Base-by-base conservation (phyloP, 2,113 vertebrate genomes). In the Poeciliopsis prolifica region DNA sequence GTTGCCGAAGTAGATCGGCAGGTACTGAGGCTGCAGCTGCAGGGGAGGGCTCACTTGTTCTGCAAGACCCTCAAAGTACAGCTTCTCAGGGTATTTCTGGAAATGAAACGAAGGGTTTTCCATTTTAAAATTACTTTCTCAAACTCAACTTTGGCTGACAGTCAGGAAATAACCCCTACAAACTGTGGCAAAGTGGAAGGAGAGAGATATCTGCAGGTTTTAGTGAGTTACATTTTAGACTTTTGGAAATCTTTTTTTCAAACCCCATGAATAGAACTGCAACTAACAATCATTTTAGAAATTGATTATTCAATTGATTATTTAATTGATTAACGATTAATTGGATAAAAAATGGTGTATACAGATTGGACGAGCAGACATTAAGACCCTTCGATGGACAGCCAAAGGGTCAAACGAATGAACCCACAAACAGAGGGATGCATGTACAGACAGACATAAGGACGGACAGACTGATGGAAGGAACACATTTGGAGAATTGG, bases 1-100 rank as follows among this genome's bases (percentile, higher is more conserved):
- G 15, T 99, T 99, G 77, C 98, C 98, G 71, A 99, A 99, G 91
- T 99, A 99, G 92, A 99, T 99, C 12, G 98, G 98, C 67, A 99
- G 94, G 78, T 99, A 99, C 65, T 99, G 96, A 0, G 96, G 94
- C 91, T 98, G 97, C 70, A 97, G 97, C 83, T 96, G 97, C 88
- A 99, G 95, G 31, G 98, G 98, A 10, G 98, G 98, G 82, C 95
- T 98, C 9, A 99, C 97, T 78, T 99, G 98, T 54, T 99, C 98
- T 0, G 98, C 98, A 33, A 99, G 94, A 60, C 98, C 98, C 92
- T 99, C 98, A 70, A 99, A 99, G 92, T 99, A 99, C 65, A 99
- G 90, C 89, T 99, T 99, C 94, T 99, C 98, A 14, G 98, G 98
- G 58, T 99, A 99, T 94, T 99, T 99, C 98, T 99, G 89, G 9